Base-by-base conservation (phyloP, 1,140 invertebrate genomes). In the Caenorhabditis tropicalis region DNA sequence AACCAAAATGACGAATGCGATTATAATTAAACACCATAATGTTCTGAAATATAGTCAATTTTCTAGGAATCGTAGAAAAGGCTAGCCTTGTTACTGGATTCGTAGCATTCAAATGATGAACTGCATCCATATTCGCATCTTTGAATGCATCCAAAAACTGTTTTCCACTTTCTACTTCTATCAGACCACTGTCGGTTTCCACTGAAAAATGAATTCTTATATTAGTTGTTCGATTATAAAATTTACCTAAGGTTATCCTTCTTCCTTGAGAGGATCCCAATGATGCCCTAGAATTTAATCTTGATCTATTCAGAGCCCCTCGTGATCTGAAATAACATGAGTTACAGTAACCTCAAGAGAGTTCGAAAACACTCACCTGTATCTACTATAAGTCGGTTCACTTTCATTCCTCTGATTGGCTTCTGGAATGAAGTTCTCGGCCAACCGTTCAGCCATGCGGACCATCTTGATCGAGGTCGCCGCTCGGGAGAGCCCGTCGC, bases 61-160 rank as follows among this genome's bases (percentile, higher is more conserved):
- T 51, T 10, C 16, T 51, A 51, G 21, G 16, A 10, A 12, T 84
- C 33, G 12, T 43, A 21, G 24, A 79, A 49, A 27, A 60, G 36
- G 15, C 4, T 16, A 82, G 80, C 86, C 86, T 65, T 1, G 84
- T 79, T 19, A 53, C 60, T 51, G 60, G 43, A 82, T 81, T 86
- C 49, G 43, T 36, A 10, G 79, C 70, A 36, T 74, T 79, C 27
- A 87, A n/a, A 81, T 87, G 86, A 33, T 85, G 29, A 0, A 87
- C 86, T 74, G 86, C 86, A 48, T 87, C 86, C 86, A 87, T 87
- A 46, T 87, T 87, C 3, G 86, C 84, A 21, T 87, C 86, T 58
- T 85, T 60, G 53, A 87, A 82, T 33, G 87, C 87, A 31, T 82
- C 80, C 24, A 86, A 24, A 48, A 87, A 43, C 31, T 79, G 82